Conservation (phyloP, 2,797 vertebrate genomes). For the Dromococcyx pavoninus region DNA sequence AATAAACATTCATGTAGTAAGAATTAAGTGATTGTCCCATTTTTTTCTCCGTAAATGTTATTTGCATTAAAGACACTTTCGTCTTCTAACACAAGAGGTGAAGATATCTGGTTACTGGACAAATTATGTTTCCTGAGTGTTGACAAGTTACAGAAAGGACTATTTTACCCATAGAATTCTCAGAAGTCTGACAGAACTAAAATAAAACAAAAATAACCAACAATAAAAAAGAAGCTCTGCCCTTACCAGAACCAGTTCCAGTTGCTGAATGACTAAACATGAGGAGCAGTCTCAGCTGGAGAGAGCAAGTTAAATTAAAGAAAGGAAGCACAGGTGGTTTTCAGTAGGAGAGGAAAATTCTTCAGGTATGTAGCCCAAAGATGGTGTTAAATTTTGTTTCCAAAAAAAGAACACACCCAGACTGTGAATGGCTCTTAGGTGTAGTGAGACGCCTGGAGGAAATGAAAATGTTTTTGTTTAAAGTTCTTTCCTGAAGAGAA, state of each 20-base stretch:
- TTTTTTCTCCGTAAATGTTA: no score
- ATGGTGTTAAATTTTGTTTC: slow-evolving; percentile 27
- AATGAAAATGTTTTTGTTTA: slow-evolving; percentile 42
- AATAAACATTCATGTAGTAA: not conserved
- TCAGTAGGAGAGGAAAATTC: not conserved
- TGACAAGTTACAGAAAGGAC: not conserved
- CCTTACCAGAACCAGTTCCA: not conserved
- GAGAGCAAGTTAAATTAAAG: not conserved
- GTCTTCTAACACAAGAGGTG: not conserved
- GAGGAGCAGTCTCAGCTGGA: not conserved
- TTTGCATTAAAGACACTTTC: not conserved
- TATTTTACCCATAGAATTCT: not conserved
- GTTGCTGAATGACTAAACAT: not conserved
- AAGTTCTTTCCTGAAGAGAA: slow-evolving; percentile 39
- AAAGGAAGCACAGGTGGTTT: not conserved
- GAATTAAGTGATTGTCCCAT: not conserved
- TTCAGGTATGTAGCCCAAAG: slow-evolving; percentile 3
- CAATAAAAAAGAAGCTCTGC: not conserved
- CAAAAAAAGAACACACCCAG: slow-evolving; percentile 31
- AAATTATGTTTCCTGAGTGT: not conserved
- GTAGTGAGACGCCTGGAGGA: not conserved
- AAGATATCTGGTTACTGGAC: not conserved
- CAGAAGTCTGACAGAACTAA: not conserved
- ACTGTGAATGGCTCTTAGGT: slow-evolving; percentile 35
- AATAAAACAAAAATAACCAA: not conserved